phyloP scores from a whole-genome alignment of 1,140 invertebrate species.

The Hermetia illucens region DNA sequence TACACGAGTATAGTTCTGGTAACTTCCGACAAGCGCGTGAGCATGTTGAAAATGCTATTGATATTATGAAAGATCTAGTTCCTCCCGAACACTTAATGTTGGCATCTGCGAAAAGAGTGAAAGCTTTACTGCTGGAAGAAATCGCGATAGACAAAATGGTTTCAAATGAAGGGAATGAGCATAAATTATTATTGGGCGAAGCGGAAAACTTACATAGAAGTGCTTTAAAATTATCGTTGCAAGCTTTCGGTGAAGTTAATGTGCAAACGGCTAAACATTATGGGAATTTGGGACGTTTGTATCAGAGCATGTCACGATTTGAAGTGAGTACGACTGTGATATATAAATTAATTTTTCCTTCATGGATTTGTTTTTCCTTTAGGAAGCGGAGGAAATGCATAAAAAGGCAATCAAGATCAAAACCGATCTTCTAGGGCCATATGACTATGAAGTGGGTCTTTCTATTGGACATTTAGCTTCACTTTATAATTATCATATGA shows the following conservation, averaged over 20 bases:
- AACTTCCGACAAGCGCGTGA: constrained; percentile 65
- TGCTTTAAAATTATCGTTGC: constrained; percentile 58
- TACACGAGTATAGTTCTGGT: constrained; percentile 79
- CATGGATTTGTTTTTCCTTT: constrained; percentile 10
- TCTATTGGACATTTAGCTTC: constrained; percentile 85
- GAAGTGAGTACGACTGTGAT: constrained; percentile 34
- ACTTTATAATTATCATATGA: constrained; percentile 89
- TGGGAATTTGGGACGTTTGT: constrained; percentile 78
- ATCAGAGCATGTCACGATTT: constrained; percentile 82
- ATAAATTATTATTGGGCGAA: constrained; percentile 43
- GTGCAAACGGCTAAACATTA: constrained; percentile 92
- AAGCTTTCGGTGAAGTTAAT: constrained; percentile 79
- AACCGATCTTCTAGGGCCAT: constrained; percentile 65
- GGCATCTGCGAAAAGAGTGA: constrained; percentile 77
- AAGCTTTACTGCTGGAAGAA: constrained; percentile 84
- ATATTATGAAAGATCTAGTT: constrained; percentile 62
- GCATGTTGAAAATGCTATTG: constrained; percentile 69
- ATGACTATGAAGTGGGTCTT: constrained; percentile 85
- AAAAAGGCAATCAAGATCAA: constrained; percentile 82
- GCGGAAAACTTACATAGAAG: constrained; percentile 70
- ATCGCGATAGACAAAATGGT: constrained; percentile 67
- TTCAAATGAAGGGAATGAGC: constrained; percentile 16
- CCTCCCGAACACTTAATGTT: constrained; percentile 69
- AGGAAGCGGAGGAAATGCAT: constrained; percentile 83
- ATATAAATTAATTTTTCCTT: constrained; percentile 4